Conservation (phyloP, 1,140 invertebrate species). For the Calephelis nemesis region DNA sequence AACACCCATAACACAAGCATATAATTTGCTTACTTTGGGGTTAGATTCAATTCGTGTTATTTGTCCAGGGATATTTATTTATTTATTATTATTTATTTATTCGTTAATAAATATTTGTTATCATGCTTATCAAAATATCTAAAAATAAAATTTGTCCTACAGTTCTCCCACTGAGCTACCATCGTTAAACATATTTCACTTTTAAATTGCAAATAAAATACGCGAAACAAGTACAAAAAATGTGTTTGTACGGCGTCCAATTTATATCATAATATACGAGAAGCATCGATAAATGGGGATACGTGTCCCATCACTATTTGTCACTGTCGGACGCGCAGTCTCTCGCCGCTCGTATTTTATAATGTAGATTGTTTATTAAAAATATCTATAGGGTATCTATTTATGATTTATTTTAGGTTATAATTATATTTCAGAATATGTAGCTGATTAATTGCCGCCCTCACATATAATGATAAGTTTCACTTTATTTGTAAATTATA, state of each 20-base stretch:
- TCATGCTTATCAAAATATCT: background rate
- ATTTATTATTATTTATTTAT: too few species aligned
- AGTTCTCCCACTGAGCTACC: background rate
- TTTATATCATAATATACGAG: constrained; percentile 17
- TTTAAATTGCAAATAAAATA: constrained; percentile 15
- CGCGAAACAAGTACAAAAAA: constrained; percentile 12
- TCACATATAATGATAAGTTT: too few species aligned
- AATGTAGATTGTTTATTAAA: constrained; percentile 16
- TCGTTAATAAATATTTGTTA: background rate
- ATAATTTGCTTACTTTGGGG: too few species aligned
- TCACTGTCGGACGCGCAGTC: constrained; percentile 14
- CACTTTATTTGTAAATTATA: too few species aligned
- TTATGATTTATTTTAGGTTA: background rate
- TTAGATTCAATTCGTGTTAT: too few species aligned
- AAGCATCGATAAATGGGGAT: constrained; percentile 13
- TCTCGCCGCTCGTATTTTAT: constrained; percentile 16
- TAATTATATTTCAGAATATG: background rate
- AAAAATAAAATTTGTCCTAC: background rate
- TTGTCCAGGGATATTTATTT: too few species aligned
- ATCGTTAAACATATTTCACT: constrained; percentile 12
- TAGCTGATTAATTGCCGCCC: too few species aligned
- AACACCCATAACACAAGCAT: too few species aligned
- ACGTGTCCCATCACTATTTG: constrained; percentile 16
- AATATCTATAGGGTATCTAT: background rate
- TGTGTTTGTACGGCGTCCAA: constrained; percentile 15